phyloP scores from a whole-genome alignment of 2,888 invertebrate genomes.

The Oscheius myriophilus region DNA sequence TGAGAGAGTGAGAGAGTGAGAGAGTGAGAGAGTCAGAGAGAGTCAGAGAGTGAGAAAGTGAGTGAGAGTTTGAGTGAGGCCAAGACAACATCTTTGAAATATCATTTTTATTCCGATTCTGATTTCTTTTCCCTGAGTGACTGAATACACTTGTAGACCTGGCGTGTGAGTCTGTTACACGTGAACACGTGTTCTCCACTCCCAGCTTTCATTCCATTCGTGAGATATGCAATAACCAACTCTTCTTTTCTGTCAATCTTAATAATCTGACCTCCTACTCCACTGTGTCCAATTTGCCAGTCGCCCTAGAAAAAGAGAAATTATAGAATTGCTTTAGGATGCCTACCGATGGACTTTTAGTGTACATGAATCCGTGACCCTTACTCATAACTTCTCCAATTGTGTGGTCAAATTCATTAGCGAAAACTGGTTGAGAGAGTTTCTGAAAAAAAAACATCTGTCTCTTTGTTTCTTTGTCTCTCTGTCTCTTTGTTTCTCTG shows the following conservation, averaged over 20 bases:
- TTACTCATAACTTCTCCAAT: slow-evolving; percentile 48
- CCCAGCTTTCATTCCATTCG: slow-evolving; percentile 55
- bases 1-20: no score
- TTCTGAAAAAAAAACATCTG: slow-evolving; percentile 5
- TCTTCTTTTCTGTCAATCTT: slow-evolving; percentile 66
- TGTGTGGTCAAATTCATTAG: slow-evolving; percentile 43
- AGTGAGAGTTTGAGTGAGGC: no score
- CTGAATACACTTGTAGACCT: slow-evolving; percentile 40
- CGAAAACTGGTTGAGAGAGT: slow-evolving; percentile 28
- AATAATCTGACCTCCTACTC: slow-evolving; percentile 71
- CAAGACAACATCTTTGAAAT: no score
- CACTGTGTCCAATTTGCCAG: slow-evolving; percentile 71
- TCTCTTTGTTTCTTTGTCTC: neutral
- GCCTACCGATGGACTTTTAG: slow-evolving; percentile 32
- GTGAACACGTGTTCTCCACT: slow-evolving; percentile 48
- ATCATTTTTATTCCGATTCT: neutral
- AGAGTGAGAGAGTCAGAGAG: no score
- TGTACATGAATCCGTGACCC: slow-evolving; percentile 51
- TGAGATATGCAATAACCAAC: slow-evolving; percentile 71
- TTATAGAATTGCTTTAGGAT: neutral
- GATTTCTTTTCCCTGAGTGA: slow-evolving; percentile 27
- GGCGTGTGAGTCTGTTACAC: slow-evolving; percentile 41
- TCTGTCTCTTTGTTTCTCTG: neutral
- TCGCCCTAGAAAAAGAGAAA: slow-evolving; percentile 43
- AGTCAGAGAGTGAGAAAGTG: no score